Conservation (phyloP, 2,797 vertebrate species). For the Scyliorhinus canicula region DNA sequence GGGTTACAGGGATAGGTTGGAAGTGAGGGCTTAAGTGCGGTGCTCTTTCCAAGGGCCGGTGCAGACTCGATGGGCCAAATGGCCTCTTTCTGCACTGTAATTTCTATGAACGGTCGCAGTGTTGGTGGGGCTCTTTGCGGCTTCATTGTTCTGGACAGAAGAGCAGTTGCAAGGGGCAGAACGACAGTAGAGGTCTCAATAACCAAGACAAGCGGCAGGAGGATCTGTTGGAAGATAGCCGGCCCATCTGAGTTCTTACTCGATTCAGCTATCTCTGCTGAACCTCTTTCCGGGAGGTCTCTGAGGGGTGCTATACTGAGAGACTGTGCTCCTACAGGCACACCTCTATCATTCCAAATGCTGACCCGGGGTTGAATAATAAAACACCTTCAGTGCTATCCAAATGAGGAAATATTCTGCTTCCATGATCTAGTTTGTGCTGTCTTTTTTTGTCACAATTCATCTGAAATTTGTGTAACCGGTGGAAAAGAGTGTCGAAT, state of each 20-base stretch:
- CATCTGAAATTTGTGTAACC: too few relatives aligned
- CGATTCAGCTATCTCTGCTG: not conserved
- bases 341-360: not conserved
- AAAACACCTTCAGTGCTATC: not conserved
- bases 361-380: not conserved
- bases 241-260: not conserved
- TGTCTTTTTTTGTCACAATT: too few relatives aligned
- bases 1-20: too few relatives aligned
- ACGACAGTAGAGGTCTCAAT: not conserved
- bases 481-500: too few relatives aligned
- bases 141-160: not conserved
- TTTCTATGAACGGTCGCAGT: too few relatives aligned
- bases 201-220: not conserved
- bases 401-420: too few relatives aligned
- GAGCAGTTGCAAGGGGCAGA: not conserved
- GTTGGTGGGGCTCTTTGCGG: not conserved
- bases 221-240: not conserved
- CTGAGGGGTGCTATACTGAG: not conserved
- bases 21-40: too few relatives aligned
- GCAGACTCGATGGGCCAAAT: too few relatives aligned
- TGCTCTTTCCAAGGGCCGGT: too few relatives aligned
- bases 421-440: too few relatives aligned
- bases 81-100: too few relatives aligned
- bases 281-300: not conserved
- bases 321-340: not conserved